Conservation (phyloP, 2,797 vertebrate genomes). For the Glyptemys insculpta region DNA sequence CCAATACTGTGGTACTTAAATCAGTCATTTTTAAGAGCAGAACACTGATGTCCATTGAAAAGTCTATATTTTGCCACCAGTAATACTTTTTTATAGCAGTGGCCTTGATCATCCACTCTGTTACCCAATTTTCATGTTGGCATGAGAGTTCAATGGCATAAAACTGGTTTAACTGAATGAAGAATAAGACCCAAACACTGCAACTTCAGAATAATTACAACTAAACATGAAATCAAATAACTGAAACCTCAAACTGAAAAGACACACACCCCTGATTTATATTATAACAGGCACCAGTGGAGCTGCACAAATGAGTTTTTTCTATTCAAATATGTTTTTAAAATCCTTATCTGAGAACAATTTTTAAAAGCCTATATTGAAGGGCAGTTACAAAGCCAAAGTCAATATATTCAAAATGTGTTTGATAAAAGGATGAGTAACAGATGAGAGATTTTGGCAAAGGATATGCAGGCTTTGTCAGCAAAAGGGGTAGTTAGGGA, state of each 20-base stretch:
- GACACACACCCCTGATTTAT: neutral
- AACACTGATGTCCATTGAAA: constrained; percentile 14
- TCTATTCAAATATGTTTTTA: neutral
- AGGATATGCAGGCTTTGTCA: neutral
- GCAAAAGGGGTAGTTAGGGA: neutral
- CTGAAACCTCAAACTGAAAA: constrained; percentile 62
- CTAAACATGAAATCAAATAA: constrained; percentile 39
- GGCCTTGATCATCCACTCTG: constrained; percentile 5
- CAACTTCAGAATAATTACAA: constrained; percentile 24
- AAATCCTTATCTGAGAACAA: neutral
- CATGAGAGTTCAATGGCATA: neutral
- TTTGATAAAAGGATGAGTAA: neutral
- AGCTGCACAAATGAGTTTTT: neutral
- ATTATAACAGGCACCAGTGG: neutral
- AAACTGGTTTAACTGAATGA: neutral
- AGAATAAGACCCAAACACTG: constrained; percentile 35
- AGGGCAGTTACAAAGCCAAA: constrained; percentile 29
- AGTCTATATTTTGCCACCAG: neutral
- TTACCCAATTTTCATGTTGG: neutral
- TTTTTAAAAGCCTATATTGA: neutral
- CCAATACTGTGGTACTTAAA: neutral
- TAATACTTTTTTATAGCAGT: neutral
- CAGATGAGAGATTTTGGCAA: neutral
- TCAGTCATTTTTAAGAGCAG: neutral
- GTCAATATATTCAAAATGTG: neutral